Evolutionary conservation across 2,797 vertebrate genomes (phyloP).

Genomic region (Enteromius afrohamiltoni): DNA sequence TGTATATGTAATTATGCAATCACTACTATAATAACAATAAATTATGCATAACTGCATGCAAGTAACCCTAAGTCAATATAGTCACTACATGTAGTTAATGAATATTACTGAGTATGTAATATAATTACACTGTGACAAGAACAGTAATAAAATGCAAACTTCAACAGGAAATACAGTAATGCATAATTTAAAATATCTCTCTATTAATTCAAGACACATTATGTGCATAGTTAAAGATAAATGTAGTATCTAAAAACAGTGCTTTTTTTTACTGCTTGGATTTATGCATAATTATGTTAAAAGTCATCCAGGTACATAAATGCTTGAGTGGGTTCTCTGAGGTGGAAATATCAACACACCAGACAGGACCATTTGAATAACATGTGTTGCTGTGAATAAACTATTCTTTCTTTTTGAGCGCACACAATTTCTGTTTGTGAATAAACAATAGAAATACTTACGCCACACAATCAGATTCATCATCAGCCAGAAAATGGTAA

Average conservation of each 20-base stretch:
- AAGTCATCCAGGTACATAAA: neutral
- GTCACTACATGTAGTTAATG: no score
- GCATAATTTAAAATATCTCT: neutral
- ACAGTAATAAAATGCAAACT: neutral
- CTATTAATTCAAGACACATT: neutral
- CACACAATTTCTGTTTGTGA: neutral
- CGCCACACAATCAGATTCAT: constrained; percentile 82
- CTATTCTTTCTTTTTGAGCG: neutral
- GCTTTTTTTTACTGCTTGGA: neutral
- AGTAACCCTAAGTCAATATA: no score
- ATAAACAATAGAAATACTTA: constrained; percentile 70
- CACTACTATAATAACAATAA: no score
- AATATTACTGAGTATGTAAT: no score
- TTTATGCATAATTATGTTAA: neutral
- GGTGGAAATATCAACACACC: neutral
- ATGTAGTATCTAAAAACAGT: neutral
- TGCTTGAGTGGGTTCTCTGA: neutral
- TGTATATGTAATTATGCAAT: no score
- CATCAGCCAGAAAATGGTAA: constrained; percentile 83
- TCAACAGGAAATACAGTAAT: neutral
- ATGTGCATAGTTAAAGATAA: neutral
- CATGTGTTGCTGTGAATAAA: constrained; percentile 13
- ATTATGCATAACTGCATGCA: no score
- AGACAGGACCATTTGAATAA: neutral
- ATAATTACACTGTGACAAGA: no score